Percentiles rank a stretch among this genome's conserved stretches.
Conservation (phyloP, 2,888 invertebrate genomes). For the Polyommatus iphigenia region DNA sequence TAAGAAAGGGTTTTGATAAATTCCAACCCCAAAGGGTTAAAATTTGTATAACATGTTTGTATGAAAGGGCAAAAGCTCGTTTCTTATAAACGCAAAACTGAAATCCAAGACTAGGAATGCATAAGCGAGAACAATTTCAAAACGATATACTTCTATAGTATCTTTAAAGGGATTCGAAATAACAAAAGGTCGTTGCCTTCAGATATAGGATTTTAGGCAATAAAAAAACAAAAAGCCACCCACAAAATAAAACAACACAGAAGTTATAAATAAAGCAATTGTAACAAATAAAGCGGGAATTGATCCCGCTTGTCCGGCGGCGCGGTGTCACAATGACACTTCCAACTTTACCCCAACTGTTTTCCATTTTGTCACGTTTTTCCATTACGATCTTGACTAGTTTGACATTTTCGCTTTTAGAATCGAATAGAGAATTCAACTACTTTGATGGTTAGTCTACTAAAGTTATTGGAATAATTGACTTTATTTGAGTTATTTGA, state of each 20-base stretch:
- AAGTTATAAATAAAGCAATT: slow-evolving; percentile 9
- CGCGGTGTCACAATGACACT: neutral
- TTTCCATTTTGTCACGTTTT: neutral
- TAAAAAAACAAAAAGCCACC: neutral
- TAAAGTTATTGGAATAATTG: neutral
- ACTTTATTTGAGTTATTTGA: no score
- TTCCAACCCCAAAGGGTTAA: no score
- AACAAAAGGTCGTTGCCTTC: neutral
- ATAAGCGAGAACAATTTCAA: neutral
- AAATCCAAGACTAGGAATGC: neutral
- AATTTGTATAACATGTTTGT: no score
- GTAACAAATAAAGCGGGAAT: slow-evolving; percentile 1
- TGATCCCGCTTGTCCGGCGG: neutral
- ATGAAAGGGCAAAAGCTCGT: no score
- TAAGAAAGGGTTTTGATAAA: no score
- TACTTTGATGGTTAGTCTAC: neutral
- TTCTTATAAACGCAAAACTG: neutral
- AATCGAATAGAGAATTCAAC: neutral
- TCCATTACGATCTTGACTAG: neutral
- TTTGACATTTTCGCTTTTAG: neutral
- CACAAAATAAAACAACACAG: neutral
- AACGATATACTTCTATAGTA: no score
- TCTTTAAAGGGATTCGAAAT: neutral
- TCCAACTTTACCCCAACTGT: neutral
- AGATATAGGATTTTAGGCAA: neutral